Evolutionary conservation across 2,888 invertebrate species (phyloP).

Genomic region (Hydrotaea cyrtoneurina): DNA sequence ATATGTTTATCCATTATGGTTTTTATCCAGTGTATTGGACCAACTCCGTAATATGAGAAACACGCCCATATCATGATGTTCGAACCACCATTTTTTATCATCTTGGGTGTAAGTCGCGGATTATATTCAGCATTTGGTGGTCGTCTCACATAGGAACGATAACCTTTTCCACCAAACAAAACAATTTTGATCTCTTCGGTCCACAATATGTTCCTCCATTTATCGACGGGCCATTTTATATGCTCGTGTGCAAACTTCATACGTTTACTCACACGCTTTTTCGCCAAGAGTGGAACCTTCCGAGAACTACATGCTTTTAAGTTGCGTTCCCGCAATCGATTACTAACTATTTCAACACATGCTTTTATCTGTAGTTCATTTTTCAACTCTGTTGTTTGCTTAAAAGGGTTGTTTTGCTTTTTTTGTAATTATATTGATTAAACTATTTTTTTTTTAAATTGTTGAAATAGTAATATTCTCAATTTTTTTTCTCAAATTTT

Average conservation of each 20-base stretch:
- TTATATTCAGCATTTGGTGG: background rate
- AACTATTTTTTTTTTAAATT: too few species aligned
- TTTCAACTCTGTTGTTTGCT: constrained; percentile 35
- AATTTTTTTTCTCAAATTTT: too few species aligned
- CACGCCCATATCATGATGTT: background rate
- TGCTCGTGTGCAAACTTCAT: constrained; percentile 20
- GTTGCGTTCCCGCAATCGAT: constrained; percentile 18
- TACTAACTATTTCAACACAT: constrained; percentile 15
- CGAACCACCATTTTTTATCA: background rate
- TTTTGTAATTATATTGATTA: too few species aligned
- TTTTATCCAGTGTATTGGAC: background rate
- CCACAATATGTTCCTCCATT: constrained; percentile 44
- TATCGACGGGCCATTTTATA: constrained; percentile 29
- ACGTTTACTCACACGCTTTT: constrained; percentile 10
- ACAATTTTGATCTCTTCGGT: constrained; percentile 39
- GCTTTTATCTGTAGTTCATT: constrained; percentile 27
- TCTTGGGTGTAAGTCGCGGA: background rate
- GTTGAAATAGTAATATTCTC: too few species aligned
- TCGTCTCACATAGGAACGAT: background rate
- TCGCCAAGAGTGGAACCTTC: constrained; percentile 10
- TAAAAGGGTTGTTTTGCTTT: too few species aligned
- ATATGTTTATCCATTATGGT: background rate
- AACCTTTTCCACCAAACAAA: constrained; percentile 25
- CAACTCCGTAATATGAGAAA: constrained; percentile 5
- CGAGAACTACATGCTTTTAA: constrained; percentile 21